Evolutionary conservation across 2,888 invertebrate genomes (phyloP).

Genomic region (Phymatocera aterrima): DNA sequence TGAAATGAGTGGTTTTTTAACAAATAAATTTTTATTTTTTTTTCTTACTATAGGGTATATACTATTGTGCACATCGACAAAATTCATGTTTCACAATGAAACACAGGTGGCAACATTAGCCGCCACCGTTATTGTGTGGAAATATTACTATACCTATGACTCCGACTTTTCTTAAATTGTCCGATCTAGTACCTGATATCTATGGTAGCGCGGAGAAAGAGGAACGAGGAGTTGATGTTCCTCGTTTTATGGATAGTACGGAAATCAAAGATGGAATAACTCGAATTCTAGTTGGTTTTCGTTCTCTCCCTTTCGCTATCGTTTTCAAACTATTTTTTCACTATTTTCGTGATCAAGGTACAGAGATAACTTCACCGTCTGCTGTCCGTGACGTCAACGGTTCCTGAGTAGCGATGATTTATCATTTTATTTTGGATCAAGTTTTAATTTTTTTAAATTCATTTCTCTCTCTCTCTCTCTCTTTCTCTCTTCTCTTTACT

Average conservation of each 20-base stretch:
- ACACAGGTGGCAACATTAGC: too few relatives aligned
- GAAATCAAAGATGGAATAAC: constrained; percentile 13
- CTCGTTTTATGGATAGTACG: not conserved
- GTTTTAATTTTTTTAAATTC: not conserved
- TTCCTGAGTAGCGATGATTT: not conserved
- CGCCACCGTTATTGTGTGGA: too few relatives aligned
- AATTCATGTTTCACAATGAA: too few relatives aligned
- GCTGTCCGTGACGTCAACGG: not conserved
- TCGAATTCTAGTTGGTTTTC: not conserved
- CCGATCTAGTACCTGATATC: too few relatives aligned
- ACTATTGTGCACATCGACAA: too few relatives aligned
- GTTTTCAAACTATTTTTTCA: not conserved
- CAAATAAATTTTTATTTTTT: too few relatives aligned
- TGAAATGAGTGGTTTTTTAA: too few relatives aligned
- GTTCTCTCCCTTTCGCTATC: not conserved
- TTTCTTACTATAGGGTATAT: too few relatives aligned
- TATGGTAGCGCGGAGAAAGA: too few relatives aligned
- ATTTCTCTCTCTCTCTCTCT: not conserved
- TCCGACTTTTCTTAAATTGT: too few relatives aligned
- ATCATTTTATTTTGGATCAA: not conserved
- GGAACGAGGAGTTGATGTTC: not conserved
- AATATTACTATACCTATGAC: too few relatives aligned
- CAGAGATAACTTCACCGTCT: not conserved
- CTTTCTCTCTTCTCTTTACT: not conserved
- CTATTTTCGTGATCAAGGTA: constrained; percentile 1